Conservation (phyloP, 2,888 invertebrate species). For the Hofmannophila pseudospretella region DNA sequence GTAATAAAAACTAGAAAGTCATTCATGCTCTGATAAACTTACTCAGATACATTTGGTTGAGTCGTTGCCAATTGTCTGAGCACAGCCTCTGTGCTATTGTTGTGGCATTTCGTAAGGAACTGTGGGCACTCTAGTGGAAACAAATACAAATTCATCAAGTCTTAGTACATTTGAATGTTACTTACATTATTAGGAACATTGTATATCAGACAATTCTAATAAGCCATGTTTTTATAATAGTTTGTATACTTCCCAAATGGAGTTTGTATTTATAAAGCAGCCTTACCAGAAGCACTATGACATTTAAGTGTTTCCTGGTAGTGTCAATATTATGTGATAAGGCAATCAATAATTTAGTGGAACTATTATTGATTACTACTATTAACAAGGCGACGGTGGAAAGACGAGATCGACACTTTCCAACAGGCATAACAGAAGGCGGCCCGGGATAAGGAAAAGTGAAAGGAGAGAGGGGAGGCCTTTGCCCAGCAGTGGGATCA, state of each 20-base stretch:
- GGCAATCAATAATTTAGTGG: background rate
- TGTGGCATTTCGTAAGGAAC: constrained; percentile 57
- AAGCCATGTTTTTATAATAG: no score
- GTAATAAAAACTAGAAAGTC: constrained; percentile 67
- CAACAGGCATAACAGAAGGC: no score
- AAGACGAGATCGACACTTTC: no score
- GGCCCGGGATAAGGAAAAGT: no score
- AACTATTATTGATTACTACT: background rate
- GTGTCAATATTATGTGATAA: background rate
- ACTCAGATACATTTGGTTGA: constrained; percentile 56
- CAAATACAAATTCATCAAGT: constrained; percentile 20
- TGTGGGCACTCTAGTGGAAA: constrained; percentile 54
- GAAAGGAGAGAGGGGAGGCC: no score
- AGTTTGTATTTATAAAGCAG: no score
- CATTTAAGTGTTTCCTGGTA: no score
- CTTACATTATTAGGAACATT: no score
- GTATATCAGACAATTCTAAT: no score
- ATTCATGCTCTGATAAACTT: constrained; percentile 75
- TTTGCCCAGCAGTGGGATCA: no score
- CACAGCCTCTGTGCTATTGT: constrained; percentile 64
- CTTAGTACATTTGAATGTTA: background rate
- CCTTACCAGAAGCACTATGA: no score
- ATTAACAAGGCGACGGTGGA: background rate
- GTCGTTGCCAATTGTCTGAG: constrained; percentile 60
- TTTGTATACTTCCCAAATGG: no score